These are phyloP conservation scores for Cheiracanthium punctorium DNA, from an alignment of 2,888 invertebrate species.

Conservation along the genomic window DNA sequence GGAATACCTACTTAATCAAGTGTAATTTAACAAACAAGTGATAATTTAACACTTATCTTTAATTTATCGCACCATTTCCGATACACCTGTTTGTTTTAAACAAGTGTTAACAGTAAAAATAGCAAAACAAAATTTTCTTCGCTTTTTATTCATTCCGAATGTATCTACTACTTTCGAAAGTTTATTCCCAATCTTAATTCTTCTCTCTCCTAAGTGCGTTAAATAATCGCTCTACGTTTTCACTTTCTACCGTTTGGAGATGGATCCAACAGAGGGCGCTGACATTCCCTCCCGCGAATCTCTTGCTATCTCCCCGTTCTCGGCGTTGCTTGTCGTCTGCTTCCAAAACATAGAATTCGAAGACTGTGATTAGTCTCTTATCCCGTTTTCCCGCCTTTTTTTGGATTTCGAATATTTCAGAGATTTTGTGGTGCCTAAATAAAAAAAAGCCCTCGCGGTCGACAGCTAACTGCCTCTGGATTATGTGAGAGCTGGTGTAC, in stretches of 20 bases:
- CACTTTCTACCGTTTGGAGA: not conserved
- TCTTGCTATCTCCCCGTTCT: conserved; percentile 30
- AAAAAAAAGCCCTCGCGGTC: not conserved
- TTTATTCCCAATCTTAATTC: too few relatives aligned
- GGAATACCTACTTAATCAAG: too few relatives aligned
- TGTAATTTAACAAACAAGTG: too few relatives aligned
- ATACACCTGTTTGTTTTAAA: too few relatives aligned
- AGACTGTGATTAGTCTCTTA: not conserved
- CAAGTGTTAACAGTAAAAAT: too few relatives aligned
- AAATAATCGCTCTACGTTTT: too few relatives aligned
- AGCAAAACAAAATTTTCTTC: too few relatives aligned
- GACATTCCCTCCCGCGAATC: conserved; percentile 9
- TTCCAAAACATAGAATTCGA: conserved; percentile 52
- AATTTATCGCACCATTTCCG: too few relatives aligned
- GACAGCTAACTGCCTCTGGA: not conserved
- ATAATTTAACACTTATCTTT: too few relatives aligned
- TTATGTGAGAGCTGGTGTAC: not conserved
- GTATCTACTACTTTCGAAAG: too few relatives aligned
- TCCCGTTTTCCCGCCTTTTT: conserved; percentile 16
- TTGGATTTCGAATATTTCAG: not conserved
- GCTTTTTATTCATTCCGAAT: too few relatives aligned
- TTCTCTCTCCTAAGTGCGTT: too few relatives aligned
- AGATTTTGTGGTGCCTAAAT: not conserved
- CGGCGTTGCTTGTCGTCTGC: conserved; percentile 32
- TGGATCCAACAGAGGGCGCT: conserved; percentile 40